phyloP scores from a whole-genome alignment of 2,888 invertebrate genomes.

The Leptopilina drosophilae region DNA sequence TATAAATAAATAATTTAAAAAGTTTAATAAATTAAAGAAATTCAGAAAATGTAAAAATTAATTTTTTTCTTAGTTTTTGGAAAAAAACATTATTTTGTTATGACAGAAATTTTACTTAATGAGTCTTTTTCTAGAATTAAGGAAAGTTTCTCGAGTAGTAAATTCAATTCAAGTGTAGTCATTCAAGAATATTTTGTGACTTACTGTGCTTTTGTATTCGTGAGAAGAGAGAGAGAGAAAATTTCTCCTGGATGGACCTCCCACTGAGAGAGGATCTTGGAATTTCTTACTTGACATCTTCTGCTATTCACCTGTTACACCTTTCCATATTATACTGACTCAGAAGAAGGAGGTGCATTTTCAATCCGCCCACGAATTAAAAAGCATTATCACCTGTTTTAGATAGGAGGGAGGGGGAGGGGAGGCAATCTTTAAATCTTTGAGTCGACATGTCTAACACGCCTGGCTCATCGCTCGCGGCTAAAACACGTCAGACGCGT shows the following conservation, averaged over 20 bases:
- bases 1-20: no score
- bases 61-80: no score
- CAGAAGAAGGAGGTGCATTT: background rate
- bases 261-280: background rate
- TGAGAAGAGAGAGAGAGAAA: conserved; percentile 3
- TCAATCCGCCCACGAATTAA: conserved; percentile 16
- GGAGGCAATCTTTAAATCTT: background rate
- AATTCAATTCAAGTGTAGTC: background rate
- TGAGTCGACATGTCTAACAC: conserved; percentile 26
- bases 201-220: background rate
- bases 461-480: conserved; percentile 21
- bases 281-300: conserved; percentile 19
- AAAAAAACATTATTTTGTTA: no score
- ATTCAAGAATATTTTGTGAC: conserved; percentile 21
- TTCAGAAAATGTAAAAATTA: no score
- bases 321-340: background rate
- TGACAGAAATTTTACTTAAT: no score
- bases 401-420: background rate
- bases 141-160: background rate
- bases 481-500: conserved; percentile 32
- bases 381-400: conserved; percentile 31
- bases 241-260: background rate
- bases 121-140: no score
- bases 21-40: no score
- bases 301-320: conserved; percentile 20